Base-by-base conservation (phyloP, 1,140 invertebrate species). In the Dendrolimus kikuchii region DNA sequence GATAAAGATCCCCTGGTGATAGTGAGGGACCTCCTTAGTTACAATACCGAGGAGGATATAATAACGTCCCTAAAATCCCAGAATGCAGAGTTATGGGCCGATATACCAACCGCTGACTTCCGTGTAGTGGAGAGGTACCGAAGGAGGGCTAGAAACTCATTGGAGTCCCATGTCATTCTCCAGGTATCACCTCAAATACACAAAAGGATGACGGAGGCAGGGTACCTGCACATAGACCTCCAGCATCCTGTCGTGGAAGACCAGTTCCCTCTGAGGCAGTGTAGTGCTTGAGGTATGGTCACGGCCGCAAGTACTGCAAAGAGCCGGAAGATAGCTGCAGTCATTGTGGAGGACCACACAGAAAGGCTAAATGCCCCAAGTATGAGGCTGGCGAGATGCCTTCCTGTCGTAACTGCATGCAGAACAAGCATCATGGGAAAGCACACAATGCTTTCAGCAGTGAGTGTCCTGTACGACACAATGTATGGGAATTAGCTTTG, bases 331-430 rank as follows among this genome's bases (percentile, higher is more conserved):
- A 50, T 7, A 39, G 7, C 23, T 59, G 51, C 44, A 46, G 42
- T 36, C 51, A 59, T 10, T 59, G 57, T 36, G 55, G 51, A 9
- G 56, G 47, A 5, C 37, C 40, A 9, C 58, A 55, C 9, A 4
- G 55, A 1, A 42, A n/a, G 4, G 6, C 5, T 1, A 44, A 51
- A 2, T 60, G 54, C 5, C 6, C 37, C 0, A 38, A 38, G 0
- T 39, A 44, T 43, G 39, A 7, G 7, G 46, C 37, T 4, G 46
- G 7, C 5, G 5, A 37, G 0, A 6, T 38, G 5, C 44, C 53
- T 2, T 51, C 38, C 0, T 60, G 59, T 46, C 4, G 37, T 2
- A 60, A 60, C 46, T 60, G 59, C 46, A 6, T 4, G 5, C 7
- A n/a, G 0, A 44, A 42, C 8, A 50, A 51, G 37, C 6, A 23